Evolutionary conservation across 2,113 vertebrate genomes (phyloP).

Genomic region (Kobus ellipsiprymnus): DNA sequence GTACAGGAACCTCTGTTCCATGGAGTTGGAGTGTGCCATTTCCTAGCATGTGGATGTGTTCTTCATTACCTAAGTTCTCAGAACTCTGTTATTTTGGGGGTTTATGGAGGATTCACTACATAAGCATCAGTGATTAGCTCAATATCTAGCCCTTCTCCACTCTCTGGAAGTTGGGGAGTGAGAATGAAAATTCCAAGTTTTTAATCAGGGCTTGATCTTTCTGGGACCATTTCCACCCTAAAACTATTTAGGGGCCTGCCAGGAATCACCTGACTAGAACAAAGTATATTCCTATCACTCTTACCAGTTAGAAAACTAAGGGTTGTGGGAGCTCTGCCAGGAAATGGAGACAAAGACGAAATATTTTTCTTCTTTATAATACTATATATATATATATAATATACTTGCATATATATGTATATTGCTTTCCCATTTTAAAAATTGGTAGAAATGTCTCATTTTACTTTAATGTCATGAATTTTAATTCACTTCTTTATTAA

Average conservation of each 20-base stretch:
- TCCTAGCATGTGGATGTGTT: background rate
- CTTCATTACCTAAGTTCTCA: background rate
- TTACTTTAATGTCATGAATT: background rate
- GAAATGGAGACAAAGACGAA: background rate
- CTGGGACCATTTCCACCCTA: background rate
- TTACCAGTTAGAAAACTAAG: background rate
- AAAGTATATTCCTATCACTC: background rate
- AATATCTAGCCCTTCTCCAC: background rate
- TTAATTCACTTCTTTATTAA: conserved; percentile 4
- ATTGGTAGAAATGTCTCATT: background rate
- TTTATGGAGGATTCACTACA: background rate
- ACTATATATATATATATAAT: background rate
- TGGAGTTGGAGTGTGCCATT: background rate
- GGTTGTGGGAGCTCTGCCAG: background rate
- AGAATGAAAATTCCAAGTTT: background rate
- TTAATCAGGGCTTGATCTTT: background rate
- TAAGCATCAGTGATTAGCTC: background rate
- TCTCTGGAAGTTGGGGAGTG: background rate
- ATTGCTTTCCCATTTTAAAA: background rate
- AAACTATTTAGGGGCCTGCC: background rate
- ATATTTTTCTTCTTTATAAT: background rate
- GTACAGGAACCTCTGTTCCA: background rate
- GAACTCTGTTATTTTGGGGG: background rate
- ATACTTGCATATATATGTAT: background rate
- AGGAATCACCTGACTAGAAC: background rate